Base-by-base conservation (phyloP, 2,797 vertebrate species). In the Hipposideros larvatus region DNA sequence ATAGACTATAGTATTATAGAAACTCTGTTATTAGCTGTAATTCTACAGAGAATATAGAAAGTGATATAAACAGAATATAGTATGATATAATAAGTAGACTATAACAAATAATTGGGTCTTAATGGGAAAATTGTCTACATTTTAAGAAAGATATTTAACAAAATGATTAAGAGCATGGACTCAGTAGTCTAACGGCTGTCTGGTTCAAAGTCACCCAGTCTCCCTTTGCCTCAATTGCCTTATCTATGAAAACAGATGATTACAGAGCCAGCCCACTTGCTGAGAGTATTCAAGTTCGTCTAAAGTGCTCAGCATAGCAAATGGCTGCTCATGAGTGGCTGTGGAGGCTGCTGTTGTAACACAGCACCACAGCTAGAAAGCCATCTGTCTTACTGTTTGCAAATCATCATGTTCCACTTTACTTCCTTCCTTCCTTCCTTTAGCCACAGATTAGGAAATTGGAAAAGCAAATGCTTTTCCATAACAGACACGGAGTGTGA, bases 401-500 rank as follows among this genome's bases (percentile, higher is more conserved):
- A 43, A 46, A 66, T 41, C 41, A 2, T 65, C 1, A 84, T 13
- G 11, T 86, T 75, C 68, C 24, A 4, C 77, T 26, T 86, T 51
- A 57, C 31, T 48, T 66, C 26, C 74, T 94, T 97, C 34, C 74
- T 94, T 97, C 34, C 14, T 95, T 73, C 92, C 97, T 63, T 92
- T 95, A 99, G 99, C 89, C 0, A 74, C 1, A 94, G 89, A 0
- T 21, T 92, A 48, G 22, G 99, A 65, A 10, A 99, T 48, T 97
- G 92, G 21, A 82, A 98, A 95, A 99, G 51, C 77, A 98, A 95
- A 65, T 99, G 99, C 70, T 97, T 98, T 93, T 87, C 3, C 0
- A 99, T 94, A 0, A 43, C 2, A 16, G 75, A 82, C 13, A 99
- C 99, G 0, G 97, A 98, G 31, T 99, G 99, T 28, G 99, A 99